Base-by-base conservation (phyloP, 2,888 invertebrate species). In the Helobdella robusta region DNA sequence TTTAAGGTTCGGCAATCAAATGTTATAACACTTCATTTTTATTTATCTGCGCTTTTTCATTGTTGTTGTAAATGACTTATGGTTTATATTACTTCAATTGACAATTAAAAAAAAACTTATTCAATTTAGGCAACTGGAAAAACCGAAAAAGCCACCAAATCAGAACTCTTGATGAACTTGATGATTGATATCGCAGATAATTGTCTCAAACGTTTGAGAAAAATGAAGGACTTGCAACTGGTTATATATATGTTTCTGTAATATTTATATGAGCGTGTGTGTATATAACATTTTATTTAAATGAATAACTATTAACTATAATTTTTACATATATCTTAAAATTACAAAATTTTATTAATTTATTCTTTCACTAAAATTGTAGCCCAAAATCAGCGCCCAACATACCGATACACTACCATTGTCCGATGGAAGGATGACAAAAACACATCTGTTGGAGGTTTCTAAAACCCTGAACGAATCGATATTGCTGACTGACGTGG, bases 401-500 rank as follows among this genome's bases (percentile, higher is more conserved):
- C 64, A 67, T 56, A 67, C 65, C 64, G 67, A 67, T 52, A 60
- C 59, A 0, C 54, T 67, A 32, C 67, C 67, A 3, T 60, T 67
- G 23, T 52, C 35, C n/a, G 64, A 67, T 34, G 64, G 64, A 5
- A 50, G 59, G 11, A 35, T 46, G 23, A 65, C 67, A 28, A 67
- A 65, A 34, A 36, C 20, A 0, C 67, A 65, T 35, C 28, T 67
- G 25, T 36, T 25, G 8, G 35, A 44, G 28, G 20, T 67, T 11
- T 67, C 67, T 1, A 32, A 52, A 30, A n/a, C 3, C 8, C 44
- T 67, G 0, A 54, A 30, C 20, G 67, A 67, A 23, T 34, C 2
- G 20, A 50, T 67, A 8, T 30, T 28, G 54, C 54, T 67, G 54
- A 59, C 60, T 32, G 67, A 67, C 20, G 67, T 67, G 4, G 64